A percentile compares a stretch with the other conserved stretches of the same genome.
Conservation (phyloP, 2,797 vertebrate genomes). For the Hirundo rustica region DNA sequence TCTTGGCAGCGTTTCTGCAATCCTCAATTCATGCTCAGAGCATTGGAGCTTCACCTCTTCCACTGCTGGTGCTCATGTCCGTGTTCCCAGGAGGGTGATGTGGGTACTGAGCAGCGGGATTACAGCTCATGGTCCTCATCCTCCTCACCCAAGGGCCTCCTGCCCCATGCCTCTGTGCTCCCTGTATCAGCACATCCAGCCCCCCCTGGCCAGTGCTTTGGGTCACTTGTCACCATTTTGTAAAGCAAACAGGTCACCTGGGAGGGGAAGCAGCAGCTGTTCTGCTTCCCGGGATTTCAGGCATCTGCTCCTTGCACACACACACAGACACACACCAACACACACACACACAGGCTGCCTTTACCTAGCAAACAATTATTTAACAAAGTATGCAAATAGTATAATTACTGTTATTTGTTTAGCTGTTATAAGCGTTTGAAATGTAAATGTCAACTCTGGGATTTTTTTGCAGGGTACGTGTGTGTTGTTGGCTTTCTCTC, state of each 20-base stretch:
- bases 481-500: not conserved
- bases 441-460: constrained; percentile 75
- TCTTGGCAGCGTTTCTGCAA: not conserved
- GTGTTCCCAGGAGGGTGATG: not conserved
- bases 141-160: not conserved
- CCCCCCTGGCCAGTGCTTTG: not conserved
- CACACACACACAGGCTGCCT: not conserved
- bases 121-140: not conserved
- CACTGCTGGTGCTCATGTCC: not conserved
- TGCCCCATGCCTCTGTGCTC: not conserved
- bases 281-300: constrained; percentile 1
- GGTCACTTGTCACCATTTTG: constrained; percentile 1
- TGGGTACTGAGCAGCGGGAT: not conserved
- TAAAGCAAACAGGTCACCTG: not conserved
- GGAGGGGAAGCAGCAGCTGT: constrained; percentile 57
- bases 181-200: not conserved
- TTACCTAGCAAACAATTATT: constrained; percentile 65
- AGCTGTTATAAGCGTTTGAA: constrained; percentile 74
- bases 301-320: constrained; percentile 35
- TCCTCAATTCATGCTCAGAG: not conserved
- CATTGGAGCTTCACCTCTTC: not conserved
- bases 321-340: not conserved
- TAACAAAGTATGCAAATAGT: constrained; percentile 75
- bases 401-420: constrained; percentile 79
- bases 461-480: constrained; percentile 4